A percentile compares a stretch with the other conserved stretches of the same genome.
Evolutionary conservation across 2,888 invertebrate species (phyloP).

Genomic region (Conchocele bisecta): DNA sequence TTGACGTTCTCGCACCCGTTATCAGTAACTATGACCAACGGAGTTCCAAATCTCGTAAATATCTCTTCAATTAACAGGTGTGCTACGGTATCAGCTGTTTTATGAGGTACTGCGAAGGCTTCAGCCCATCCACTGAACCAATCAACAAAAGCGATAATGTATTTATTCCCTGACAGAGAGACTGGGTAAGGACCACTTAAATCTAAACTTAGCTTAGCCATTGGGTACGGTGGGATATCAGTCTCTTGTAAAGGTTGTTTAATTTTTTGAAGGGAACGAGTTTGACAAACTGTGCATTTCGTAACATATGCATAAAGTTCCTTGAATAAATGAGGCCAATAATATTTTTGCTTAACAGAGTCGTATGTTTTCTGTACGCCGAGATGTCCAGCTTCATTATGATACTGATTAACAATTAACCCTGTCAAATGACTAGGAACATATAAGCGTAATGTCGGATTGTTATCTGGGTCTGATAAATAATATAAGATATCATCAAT

Average conservation of each 20-base stretch:
- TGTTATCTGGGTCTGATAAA: slow-evolving; percentile 19
- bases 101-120: not conserved
- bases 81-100: too few relatives aligned
- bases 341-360: slow-evolving; percentile 3
- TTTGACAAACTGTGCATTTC: not conserved
- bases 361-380: slow-evolving; percentile 9
- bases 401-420: slow-evolving; percentile 7
- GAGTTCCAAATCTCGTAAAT: slow-evolving; percentile 10
- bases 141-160: too few relatives aligned
- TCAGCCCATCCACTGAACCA: too few relatives aligned
- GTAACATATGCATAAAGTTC: not conserved
- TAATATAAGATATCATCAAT: slow-evolving; percentile 28
- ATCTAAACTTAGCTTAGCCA: slow-evolving; percentile 6
- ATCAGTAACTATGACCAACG: not conserved
- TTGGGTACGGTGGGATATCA: slow-evolving; percentile 11
- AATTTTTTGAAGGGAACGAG: not conserved
- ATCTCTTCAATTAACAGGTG: slow-evolving; percentile 11
- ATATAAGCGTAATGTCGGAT: too few relatives aligned
- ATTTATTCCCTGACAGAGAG: slow-evolving; percentile 1
- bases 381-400: slow-evolving; percentile 14
- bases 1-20: slow-evolving; percentile 12
- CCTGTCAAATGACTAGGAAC: not conserved
- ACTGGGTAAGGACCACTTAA: slow-evolving; percentile 7
- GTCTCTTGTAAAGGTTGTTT: slow-evolving; percentile 1
- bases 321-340: slow-evolving; percentile 8